Conservation (phyloP, 1,140 invertebrate genomes). For the Anthonomus grandis region DNA sequence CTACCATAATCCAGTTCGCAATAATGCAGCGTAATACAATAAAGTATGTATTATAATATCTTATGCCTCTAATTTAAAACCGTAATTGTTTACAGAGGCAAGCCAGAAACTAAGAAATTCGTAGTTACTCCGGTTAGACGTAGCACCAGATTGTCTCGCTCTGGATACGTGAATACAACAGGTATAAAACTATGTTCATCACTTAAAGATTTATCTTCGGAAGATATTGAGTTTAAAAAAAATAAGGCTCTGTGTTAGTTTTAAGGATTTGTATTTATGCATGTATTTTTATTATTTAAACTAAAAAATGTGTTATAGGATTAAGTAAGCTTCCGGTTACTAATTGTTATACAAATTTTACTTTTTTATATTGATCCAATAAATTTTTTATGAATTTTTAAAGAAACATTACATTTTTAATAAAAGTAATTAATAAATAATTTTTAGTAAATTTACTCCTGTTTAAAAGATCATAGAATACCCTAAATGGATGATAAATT, state of each 20-base stretch:
- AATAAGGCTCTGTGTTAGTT: constrained; percentile 30
- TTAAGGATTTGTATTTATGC: too few relatives aligned
- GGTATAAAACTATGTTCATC: constrained; percentile 33
- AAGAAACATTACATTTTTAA: too few relatives aligned
- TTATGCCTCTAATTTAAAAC: background rate
- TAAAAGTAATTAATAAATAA: too few relatives aligned
- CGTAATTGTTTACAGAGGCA: constrained; percentile 20
- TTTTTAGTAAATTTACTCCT: too few relatives aligned
- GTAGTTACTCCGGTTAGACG: constrained; percentile 44
- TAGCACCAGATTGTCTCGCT: constrained; percentile 40
- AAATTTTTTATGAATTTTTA: too few relatives aligned
- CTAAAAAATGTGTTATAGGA: too few relatives aligned
- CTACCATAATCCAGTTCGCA: constrained; percentile 57
- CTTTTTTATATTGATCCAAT: too few relatives aligned
- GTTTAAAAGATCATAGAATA: too few relatives aligned
- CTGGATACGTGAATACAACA: constrained; percentile 31
- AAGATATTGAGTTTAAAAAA: constrained; percentile 28
- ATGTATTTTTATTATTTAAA: too few relatives aligned
- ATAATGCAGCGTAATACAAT: constrained; percentile 45
- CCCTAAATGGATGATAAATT: too few relatives aligned
- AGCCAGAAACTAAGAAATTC: constrained; percentile 30
- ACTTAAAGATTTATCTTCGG: constrained; percentile 28
- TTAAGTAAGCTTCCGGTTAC: too few relatives aligned
- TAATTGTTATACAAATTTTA: too few relatives aligned
- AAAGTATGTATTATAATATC: constrained; percentile 43